Percentiles rank a stretch among this genome's conserved stretches.
These are phyloP conservation scores for Kryptopterus vitreolus DNA, from an alignment of 2,797 vertebrate genomes.

Conservation along the genomic window DNA sequence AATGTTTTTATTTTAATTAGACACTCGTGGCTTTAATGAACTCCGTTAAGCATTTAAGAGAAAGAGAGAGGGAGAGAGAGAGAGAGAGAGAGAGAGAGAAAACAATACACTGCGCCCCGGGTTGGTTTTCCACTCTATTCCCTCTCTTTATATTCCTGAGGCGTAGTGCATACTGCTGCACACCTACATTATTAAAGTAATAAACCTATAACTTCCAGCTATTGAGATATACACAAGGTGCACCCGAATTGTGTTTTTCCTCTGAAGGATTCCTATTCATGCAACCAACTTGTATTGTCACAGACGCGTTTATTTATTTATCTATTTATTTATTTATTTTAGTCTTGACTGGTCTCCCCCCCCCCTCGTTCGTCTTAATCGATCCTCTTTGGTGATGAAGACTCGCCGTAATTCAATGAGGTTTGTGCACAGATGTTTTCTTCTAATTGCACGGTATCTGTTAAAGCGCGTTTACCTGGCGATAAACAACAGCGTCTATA, in stretches of 20 bases:
- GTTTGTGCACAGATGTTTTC: slow-evolving; percentile 20
- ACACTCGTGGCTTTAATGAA: background rate
- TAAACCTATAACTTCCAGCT: background rate
- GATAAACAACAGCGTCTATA: slow-evolving; percentile 29
- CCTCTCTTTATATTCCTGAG: background rate
- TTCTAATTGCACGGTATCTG: slow-evolving; percentile 26
- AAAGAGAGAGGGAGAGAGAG: too few species aligned
- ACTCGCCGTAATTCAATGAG: slow-evolving; percentile 41
- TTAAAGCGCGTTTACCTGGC: slow-evolving; percentile 19
- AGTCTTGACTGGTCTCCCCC: background rate
- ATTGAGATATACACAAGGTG: background rate
- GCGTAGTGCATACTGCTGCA: slow-evolving; percentile 13
- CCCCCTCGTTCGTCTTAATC: background rate
- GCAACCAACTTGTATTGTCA: background rate
- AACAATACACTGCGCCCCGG: background rate
- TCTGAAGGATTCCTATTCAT: background rate
- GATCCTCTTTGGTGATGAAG: slow-evolving; percentile 33
- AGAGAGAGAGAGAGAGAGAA: too few species aligned
- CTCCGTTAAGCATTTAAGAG: background rate
- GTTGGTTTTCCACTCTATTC: background rate
- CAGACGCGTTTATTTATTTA: too few species aligned
- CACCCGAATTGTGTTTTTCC: background rate
- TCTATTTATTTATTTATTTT: too few species aligned
- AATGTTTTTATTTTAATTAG: too few species aligned
- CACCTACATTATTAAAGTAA: slow-evolving; percentile 16